A percentile compares a stretch with the other conserved stretches of the same genome.
phyloP scores from a whole-genome alignment of 1,140 invertebrate genomes.

The Ditylenchus dipsaci region DNA sequence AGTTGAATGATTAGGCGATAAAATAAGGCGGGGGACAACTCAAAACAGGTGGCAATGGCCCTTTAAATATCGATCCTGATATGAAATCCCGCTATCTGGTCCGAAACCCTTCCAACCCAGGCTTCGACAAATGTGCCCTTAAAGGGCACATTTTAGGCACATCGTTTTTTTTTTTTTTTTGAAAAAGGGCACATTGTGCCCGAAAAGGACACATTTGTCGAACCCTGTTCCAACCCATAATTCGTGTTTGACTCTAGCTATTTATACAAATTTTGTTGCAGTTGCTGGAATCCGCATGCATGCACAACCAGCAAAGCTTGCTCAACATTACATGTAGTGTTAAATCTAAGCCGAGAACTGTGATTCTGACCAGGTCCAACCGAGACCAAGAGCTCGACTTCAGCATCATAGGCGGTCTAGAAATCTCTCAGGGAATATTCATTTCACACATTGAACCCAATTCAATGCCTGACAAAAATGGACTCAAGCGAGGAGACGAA shows the following conservation, averaged over 20 bases:
- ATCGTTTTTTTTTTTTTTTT: no score
- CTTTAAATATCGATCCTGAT: no score
- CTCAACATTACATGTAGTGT: conserved; percentile 92
- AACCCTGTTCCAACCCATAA: no score
- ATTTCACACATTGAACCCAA: conserved; percentile 84
- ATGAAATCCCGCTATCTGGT: no score
- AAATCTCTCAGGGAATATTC: conserved; percentile 75
- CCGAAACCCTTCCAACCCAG: no score
- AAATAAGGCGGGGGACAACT: no score
- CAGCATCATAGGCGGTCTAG: conserved; percentile 68
- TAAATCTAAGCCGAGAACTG: conserved; percentile 82
- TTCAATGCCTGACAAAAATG: conserved; percentile 90
- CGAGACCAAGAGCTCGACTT: conserved; percentile 88
- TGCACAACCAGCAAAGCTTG: conserved; percentile 73
- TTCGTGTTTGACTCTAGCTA: not conserved
- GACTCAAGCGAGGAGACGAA: conserved; percentile 91
- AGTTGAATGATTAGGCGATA: no score
- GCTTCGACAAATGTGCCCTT: no score
- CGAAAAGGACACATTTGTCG: no score
- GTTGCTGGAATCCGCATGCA: conserved; percentile 75
- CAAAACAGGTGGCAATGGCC: no score
- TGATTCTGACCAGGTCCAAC: conserved; percentile 81
- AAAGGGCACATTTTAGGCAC: no score
- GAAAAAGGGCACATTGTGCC: no score
- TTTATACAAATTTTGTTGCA: conserved; percentile 44